phyloP scores from a whole-genome alignment of 2,888 invertebrate genomes.

The Hemicrepidius hirtus region DNA sequence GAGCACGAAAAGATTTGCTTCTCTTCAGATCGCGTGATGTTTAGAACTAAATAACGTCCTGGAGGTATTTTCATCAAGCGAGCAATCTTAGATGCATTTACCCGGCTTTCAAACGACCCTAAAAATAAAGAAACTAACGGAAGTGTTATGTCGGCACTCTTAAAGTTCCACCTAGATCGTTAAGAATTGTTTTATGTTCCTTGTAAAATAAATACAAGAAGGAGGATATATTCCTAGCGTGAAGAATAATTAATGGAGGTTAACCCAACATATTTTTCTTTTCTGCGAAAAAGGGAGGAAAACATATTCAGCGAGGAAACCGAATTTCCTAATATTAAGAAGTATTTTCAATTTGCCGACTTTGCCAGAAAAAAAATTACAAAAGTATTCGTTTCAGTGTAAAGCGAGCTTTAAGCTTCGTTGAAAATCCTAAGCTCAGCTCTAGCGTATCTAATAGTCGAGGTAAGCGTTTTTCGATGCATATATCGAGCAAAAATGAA shows the following conservation, averaged over 20 bases:
- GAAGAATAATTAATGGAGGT: too few relatives aligned
- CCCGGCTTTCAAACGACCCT: slow-evolving; percentile 34
- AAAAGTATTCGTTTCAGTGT: not conserved
- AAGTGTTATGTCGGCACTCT: slow-evolving; percentile 15
- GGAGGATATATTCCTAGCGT: too few relatives aligned
- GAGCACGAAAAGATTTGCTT: slow-evolving; percentile 37
- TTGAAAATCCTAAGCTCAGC: slow-evolving; percentile 13
- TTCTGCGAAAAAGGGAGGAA: too few relatives aligned
- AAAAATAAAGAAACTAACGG: slow-evolving; percentile 31
- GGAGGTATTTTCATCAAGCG: slow-evolving; percentile 37
- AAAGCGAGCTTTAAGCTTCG: not conserved
- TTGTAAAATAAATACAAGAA: slow-evolving; percentile 14
- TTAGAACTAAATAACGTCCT: slow-evolving; percentile 45
- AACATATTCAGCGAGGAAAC: too few relatives aligned
- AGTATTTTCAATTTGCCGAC: not conserved
- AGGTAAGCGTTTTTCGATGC: slow-evolving; percentile 33
- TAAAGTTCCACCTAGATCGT: slow-evolving; percentile 9
- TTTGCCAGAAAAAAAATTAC: not conserved
- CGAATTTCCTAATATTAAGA: not conserved
- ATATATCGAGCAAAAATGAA: slow-evolving; percentile 18
- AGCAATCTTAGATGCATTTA: slow-evolving; percentile 37
- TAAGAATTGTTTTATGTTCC: not conserved
- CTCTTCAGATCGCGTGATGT: slow-evolving; percentile 35
- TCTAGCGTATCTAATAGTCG: slow-evolving; percentile 19
- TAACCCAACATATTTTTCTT: too few relatives aligned